Percentiles rank a stretch among this genome's conserved stretches.
phyloP scores from a whole-genome alignment of 2,888 invertebrate species.

The Malachius bipustulatus region DNA sequence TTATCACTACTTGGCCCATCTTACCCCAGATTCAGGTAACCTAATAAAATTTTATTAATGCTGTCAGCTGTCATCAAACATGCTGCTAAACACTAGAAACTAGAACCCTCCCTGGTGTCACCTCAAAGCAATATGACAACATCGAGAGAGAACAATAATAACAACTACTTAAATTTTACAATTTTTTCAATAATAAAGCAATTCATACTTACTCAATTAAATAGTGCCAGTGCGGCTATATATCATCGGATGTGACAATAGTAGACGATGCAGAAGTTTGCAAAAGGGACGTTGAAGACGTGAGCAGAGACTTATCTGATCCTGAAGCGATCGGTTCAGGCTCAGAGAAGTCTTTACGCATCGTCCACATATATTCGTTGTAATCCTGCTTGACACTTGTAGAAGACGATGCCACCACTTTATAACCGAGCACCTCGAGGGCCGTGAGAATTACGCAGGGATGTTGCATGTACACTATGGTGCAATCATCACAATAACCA shows the following conservation, averaged over 20 bases:
- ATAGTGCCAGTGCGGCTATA: no score
- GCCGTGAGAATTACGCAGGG: constrained; percentile 79
- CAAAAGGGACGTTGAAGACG: constrained; percentile 2
- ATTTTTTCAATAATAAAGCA: no score
- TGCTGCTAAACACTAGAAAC: no score
- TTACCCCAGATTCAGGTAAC: no score
- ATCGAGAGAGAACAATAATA: no score
- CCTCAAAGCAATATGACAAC: no score
- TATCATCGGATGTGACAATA: background rate
- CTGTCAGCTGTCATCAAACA: no score
- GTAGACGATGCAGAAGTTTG: background rate
- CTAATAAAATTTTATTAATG: no score
- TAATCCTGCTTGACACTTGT: constrained; percentile 78
- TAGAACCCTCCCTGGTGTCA: no score
- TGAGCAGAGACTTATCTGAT: constrained; percentile 3
- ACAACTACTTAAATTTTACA: no score
- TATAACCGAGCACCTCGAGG: constrained; percentile 77
- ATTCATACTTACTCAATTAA: no score
- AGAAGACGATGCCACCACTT: constrained; percentile 77
- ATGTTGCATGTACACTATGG: constrained; percentile 77
- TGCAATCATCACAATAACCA: constrained; percentile 73
- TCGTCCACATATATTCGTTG: constrained; percentile 89
- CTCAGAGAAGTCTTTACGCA: constrained; percentile 77
- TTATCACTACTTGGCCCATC: no score
- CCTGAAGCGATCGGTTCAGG: constrained; percentile 54